A percentile compares a stretch with the other conserved stretches of the same genome.
phyloP scores from a whole-genome alignment of 2,888 invertebrate genomes.

The Xylocampa areola region DNA sequence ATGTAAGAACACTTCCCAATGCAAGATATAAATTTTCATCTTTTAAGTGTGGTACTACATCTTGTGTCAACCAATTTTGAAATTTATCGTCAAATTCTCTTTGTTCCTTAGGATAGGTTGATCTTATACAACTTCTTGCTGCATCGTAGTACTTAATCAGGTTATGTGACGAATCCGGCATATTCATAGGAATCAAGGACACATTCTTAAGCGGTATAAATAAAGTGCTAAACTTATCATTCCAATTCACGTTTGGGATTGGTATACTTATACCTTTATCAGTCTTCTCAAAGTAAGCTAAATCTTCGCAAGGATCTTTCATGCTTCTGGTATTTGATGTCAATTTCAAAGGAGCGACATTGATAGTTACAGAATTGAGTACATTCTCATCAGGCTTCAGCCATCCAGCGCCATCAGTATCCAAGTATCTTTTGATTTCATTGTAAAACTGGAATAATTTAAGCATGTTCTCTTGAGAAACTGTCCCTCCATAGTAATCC shows the following conservation, averaged over 20 bases:
- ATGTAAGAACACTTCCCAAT: conserved; percentile 83
- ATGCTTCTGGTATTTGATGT: conserved; percentile 53
- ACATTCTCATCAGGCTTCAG: conserved; percentile 67
- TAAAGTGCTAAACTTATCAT: conserved; percentile 86
- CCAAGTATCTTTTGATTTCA: conserved; percentile 88
- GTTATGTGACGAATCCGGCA: conserved; percentile 71
- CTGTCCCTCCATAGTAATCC: conserved; percentile 91
- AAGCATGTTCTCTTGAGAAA: conserved; percentile 87
- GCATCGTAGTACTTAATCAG: conserved; percentile 90
- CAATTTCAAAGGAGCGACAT: conserved; percentile 60
- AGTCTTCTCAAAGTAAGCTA: conserved; percentile 75
- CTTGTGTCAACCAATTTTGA: conserved; percentile 87
- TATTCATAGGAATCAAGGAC: conserved; percentile 67
- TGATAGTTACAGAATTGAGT: conserved; percentile 68
- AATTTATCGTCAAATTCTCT: conserved; percentile 86
- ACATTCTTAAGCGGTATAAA: conserved; percentile 90
- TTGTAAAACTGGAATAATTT: conserved; percentile 89
- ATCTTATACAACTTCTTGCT: conserved; percentile 86
- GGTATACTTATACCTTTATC: conserved; percentile 78
- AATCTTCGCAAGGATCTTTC: conserved; percentile 68
- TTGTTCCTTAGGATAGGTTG: conserved; percentile 71
- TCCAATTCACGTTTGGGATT: conserved; percentile 90
- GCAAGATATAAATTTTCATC: conserved; percentile 91
- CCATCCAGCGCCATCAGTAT: conserved; percentile 91
- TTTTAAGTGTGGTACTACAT: conserved; percentile 87